Evolutionary conservation across 92 coral and sea anemone species (phyloP).

Genomic region (Meandrina meandrites): DNA sequence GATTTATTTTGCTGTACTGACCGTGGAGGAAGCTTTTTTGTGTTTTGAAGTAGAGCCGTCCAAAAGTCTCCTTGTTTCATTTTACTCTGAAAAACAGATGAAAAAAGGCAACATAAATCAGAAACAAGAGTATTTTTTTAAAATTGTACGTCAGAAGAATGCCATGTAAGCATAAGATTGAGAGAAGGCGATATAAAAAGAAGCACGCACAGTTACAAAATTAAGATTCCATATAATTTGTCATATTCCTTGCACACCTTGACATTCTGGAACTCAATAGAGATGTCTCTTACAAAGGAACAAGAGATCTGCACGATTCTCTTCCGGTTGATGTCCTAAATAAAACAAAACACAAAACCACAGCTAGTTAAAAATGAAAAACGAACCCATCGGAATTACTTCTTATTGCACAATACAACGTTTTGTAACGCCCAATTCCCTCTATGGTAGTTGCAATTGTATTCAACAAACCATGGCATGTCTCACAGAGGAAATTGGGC

Average conservation of each 20-base stretch:
- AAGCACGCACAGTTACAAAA: neutral
- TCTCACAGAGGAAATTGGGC: too few relatives aligned
- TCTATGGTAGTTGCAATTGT: too few relatives aligned
- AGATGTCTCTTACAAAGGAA: constrained; percentile 61
- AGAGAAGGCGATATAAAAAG: neutral
- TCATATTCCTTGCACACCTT: constrained; percentile 42
- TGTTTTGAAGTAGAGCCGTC: constrained; percentile 47
- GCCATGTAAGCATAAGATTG: too few relatives aligned
- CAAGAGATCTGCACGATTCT: constrained; percentile 87
- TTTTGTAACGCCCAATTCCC: too few relatives aligned
- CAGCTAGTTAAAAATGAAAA: neutral
- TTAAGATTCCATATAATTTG: neutral
- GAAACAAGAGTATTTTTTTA: neutral
- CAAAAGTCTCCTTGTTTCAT: constrained; percentile 63
- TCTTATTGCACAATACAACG: neutral
- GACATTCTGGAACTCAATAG: constrained; percentile 60
- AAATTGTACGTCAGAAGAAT: neutral
- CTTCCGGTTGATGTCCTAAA: constrained; percentile 80
- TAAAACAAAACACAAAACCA: neutral
- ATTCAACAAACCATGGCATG: too few relatives aligned
- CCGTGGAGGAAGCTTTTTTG: constrained; percentile 49
- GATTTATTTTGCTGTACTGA: neutral
- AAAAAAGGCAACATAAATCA: neutral
- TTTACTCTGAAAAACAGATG: constrained; percentile 34
- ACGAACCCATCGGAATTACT: neutral